Percentiles rank a stretch among this genome's conserved stretches.
Conservation (phyloP, 2,797 vertebrate species). For the Cichlasoma orientale region DNA sequence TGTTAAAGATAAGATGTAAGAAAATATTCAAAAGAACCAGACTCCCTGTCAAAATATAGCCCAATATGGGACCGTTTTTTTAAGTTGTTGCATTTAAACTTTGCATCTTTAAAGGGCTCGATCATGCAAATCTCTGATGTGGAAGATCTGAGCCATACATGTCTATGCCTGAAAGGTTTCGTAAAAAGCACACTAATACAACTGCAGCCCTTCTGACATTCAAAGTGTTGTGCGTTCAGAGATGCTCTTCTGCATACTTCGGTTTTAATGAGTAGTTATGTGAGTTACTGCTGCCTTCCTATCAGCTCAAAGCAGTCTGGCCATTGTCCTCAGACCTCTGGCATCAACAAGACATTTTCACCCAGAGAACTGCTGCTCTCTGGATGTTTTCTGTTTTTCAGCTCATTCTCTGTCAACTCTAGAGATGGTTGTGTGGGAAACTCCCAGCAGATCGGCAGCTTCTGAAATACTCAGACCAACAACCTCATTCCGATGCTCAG, state of each 20-base stretch:
- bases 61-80: too few relatives aligned
- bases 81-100: too few relatives aligned
- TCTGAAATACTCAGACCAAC: neutral
- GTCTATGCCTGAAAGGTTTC: too few relatives aligned
- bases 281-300: neutral
- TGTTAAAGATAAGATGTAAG: too few relatives aligned
- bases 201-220: too few relatives aligned
- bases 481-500: neutral
- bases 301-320: neutral
- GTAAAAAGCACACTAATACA: too few relatives aligned
- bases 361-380: neutral
- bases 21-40: too few relatives aligned
- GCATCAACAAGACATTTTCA: neutral
- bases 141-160: too few relatives aligned
- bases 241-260: neutral
- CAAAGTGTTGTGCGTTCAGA: too few relatives aligned
- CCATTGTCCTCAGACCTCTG: neutral
- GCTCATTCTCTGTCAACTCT: neutral
- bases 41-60: too few relatives aligned
- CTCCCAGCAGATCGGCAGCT: neutral
- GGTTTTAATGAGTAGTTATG: neutral
- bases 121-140: too few relatives aligned
- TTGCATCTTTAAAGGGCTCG: too few relatives aligned
- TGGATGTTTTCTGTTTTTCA: neutral
- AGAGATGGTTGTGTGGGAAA: neutral